Percentiles rank a stretch among this genome's conserved stretches.
Evolutionary conservation across 2,113 vertebrate genomes (phyloP).

Genomic region (Capreolus pygargus): DNA sequence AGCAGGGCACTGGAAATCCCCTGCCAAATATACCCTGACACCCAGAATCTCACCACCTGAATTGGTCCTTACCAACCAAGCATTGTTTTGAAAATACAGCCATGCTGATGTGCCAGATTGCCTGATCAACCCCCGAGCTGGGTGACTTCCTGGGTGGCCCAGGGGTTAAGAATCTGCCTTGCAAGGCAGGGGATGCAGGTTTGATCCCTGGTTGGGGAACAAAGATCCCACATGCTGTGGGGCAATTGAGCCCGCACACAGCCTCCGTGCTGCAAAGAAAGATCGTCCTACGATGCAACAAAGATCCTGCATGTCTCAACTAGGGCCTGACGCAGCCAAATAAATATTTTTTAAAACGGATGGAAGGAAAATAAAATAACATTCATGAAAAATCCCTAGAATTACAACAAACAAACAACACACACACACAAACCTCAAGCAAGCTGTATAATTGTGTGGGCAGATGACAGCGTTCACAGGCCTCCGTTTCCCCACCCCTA

Average conservation of each 20-base stretch:
- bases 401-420: not conserved
- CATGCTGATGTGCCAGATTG: not conserved
- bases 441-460: not conserved
- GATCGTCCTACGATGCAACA: rapidly evolving
- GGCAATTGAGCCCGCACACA: not conserved
- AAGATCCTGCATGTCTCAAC: not conserved
- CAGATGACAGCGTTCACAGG: not conserved
- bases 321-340: not conserved
- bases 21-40: not conserved
- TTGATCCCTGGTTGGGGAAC: not conserved
- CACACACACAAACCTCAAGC: not conserved
- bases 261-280: not conserved
- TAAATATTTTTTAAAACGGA: not conserved
- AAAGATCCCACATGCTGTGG: not conserved
- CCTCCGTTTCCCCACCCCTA: not conserved
- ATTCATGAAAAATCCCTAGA: not conserved
- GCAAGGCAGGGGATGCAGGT: not conserved
- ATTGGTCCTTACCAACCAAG: not conserved
- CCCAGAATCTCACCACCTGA: not conserved
- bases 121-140: not conserved
- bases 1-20: not conserved
- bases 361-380: not conserved
- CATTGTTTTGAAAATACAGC: not conserved
- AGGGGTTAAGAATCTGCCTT: not conserved
- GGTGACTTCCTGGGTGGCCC: not conserved